A percentile compares a stretch with the other conserved stretches of the same genome.
phyloP scores from a whole-genome alignment of 2,113 vertebrate genomes.

The Columba livia region DNA sequence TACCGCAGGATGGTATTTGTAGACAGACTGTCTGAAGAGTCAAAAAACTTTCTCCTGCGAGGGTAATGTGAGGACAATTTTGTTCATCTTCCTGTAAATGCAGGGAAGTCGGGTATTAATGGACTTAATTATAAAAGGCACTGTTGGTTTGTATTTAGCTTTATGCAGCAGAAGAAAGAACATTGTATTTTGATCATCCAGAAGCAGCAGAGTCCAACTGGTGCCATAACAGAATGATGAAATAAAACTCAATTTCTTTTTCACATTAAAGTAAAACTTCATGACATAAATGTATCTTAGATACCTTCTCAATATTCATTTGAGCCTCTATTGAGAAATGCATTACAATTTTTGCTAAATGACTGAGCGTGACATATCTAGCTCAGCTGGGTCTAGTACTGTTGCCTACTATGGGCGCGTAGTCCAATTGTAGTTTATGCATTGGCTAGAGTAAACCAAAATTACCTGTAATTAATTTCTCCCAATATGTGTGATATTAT shows the following conservation, averaged over 20 bases:
- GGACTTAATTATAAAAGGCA: conserved; percentile 57
- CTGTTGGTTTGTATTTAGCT: conserved; percentile 27
- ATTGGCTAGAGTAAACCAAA: background rate
- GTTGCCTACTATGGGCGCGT: background rate
- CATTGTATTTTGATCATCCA: background rate
- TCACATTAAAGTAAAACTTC: background rate
- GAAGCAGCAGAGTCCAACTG: background rate
- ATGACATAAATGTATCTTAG: background rate
- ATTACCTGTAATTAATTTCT: background rate
- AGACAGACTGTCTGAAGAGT: conserved; percentile 50
- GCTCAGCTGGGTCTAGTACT: background rate
- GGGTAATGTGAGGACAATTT: conserved; percentile 16
- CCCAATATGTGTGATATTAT: background rate
- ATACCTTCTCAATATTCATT: background rate
- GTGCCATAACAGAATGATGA: background rate
- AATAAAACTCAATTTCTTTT: background rate
- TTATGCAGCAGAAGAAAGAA: conserved; percentile 22
- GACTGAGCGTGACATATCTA: background rate
- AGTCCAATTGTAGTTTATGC: background rate
- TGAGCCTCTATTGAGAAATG: background rate
- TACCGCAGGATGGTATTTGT: conserved; percentile 15
- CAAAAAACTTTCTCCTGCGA: conserved; percentile 19
- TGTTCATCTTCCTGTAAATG: conserved; percentile 65
- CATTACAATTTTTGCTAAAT: background rate
- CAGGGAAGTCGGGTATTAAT: conserved; percentile 56